Conservation (phyloP, 2,888 invertebrate species). For the Trichopria drosophilae region DNA sequence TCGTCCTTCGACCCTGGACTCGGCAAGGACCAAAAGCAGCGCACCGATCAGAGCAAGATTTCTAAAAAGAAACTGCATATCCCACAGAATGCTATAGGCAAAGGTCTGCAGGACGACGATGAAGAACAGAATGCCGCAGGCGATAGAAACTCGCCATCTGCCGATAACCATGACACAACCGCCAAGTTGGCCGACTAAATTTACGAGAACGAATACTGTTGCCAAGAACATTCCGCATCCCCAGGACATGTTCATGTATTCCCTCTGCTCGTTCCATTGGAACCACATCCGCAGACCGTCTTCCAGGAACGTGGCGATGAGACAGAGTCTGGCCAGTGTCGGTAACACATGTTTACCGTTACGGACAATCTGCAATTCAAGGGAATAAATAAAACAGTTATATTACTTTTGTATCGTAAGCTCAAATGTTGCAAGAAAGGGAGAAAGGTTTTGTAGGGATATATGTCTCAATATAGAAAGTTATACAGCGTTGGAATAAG, state of each 20-base stretch:
- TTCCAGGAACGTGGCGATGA: slow-evolving; percentile 98
- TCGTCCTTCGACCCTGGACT: slow-evolving; percentile 89
- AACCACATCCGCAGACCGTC: slow-evolving; percentile 99
- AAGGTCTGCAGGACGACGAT: slow-evolving; percentile 95
- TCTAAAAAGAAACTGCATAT: slow-evolving; percentile 92
- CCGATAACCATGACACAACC: slow-evolving; percentile 96
- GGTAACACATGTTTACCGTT: slow-evolving; percentile 92
- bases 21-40: slow-evolving; percentile 93
- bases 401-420: too few relatives aligned
- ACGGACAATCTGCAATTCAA: slow-evolving; percentile 79
- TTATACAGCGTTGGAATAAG: slow-evolving; percentile 14
- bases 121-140: slow-evolving; percentile 89
- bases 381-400: too few relatives aligned
- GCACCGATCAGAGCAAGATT: slow-evolving; percentile 97
- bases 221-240: slow-evolving; percentile 93
- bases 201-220: slow-evolving; percentile 91
- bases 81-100: slow-evolving; percentile 97
- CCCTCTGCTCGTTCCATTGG: slow-evolving; percentile 96
- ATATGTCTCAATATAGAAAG: too few relatives aligned
- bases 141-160: slow-evolving; percentile 86
- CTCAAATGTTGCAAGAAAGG: too few relatives aligned
- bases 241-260: slow-evolving; percentile 98
- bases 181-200: slow-evolving; percentile 93
- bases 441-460: too few relatives aligned
- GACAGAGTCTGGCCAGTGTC: slow-evolving; percentile 91